Conservation (phyloP, 2,113 vertebrate species). For the Genyomyrus donnyi region DNA sequence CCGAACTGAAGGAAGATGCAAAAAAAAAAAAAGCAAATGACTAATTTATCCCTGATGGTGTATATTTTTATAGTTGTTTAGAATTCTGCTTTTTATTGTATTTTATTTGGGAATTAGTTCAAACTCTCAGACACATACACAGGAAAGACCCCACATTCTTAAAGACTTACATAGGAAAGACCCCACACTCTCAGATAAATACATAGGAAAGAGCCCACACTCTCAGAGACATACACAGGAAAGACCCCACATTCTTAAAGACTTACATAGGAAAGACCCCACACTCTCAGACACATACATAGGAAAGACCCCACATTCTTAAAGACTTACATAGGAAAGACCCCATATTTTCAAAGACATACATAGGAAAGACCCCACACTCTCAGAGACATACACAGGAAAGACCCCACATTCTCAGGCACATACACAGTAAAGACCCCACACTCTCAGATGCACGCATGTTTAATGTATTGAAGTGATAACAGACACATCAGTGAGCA, state of each 20-base stretch:
- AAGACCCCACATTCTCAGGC: background rate
- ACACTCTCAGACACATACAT: background rate
- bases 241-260: too few species aligned
- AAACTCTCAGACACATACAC: background rate
- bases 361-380: background rate
- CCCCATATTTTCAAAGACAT: background rate
- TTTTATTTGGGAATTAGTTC: background rate
- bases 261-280: too few species aligned
- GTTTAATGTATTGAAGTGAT: background rate
- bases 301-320: background rate
- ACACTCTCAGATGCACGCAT: background rate
- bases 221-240: too few species aligned
- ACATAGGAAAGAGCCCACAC: too few species aligned
- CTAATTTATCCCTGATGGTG: background rate
- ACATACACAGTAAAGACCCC: background rate
- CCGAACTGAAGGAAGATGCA: background rate
- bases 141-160: too few species aligned
- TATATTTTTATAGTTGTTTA: background rate
- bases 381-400: background rate
- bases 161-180: too few species aligned
- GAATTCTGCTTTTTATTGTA: background rate
- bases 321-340: too few species aligned
- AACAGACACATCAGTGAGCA: background rate
- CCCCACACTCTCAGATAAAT: too few species aligned
- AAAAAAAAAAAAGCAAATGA: background rate